Evolutionary conservation across 1,140 invertebrate genomes (phyloP).

Genomic region (Latrodectus geometricus): DNA sequence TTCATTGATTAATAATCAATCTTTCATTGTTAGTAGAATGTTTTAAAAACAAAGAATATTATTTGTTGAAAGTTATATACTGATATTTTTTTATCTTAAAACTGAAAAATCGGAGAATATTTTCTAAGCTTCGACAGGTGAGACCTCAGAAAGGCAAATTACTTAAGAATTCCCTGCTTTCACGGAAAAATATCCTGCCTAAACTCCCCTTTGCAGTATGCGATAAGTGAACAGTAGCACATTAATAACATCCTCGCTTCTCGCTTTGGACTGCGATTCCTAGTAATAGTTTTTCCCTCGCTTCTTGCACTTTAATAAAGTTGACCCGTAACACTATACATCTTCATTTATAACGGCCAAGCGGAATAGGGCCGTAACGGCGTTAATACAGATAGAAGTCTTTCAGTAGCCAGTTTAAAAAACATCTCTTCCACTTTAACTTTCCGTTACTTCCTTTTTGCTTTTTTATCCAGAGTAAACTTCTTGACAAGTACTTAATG

Average conservation of each 20-base stretch:
- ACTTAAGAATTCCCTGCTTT: background rate
- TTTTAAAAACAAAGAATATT: no score
- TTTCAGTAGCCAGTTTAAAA: background rate
- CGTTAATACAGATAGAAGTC: constrained; percentile 4
- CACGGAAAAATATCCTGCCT: background rate
- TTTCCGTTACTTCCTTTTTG: background rate
- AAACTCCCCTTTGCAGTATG: background rate
- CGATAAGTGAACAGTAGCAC: background rate
- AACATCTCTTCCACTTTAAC: constrained; percentile 5
- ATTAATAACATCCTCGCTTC: background rate
- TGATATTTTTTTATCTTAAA: no score
- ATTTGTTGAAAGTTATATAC: no score
- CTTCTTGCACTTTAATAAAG: constrained; percentile 21
- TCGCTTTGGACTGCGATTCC: background rate
- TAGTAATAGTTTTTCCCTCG: background rate
- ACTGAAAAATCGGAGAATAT: no score
- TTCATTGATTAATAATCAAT: no score
- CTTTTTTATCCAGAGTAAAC: constrained; percentile 11
- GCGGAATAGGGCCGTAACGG: background rate
- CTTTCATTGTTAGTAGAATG: no score
- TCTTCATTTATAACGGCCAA: constrained; percentile 32
- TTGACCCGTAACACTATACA: background rate
- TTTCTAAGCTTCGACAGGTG: no score
- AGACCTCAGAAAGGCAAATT: constrained; percentile 3
- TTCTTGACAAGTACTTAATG: constrained; percentile 36